Base-by-base conservation (phyloP, 2,888 invertebrate species). In the Pedicia rivosa region DNA sequence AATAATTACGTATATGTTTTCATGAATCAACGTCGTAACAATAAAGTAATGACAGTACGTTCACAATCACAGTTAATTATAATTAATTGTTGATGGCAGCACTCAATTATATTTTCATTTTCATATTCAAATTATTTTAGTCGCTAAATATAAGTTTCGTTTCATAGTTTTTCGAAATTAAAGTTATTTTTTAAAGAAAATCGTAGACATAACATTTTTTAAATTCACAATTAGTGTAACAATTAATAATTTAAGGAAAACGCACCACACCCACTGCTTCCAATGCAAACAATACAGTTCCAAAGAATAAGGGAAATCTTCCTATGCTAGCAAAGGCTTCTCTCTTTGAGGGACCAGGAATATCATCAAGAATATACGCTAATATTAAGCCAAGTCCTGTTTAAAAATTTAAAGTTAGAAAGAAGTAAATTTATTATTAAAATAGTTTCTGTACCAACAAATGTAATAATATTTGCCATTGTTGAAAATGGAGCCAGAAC, bases 251-350 rank as follows among this genome's bases (percentile, higher is more conserved):
- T n/a, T n/a, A n/a, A n/a, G n/a, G n/a, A n/a, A 14, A 25, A 65
- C 77, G 68, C 52, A 80, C 80, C 61, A 80, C 78, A 15, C 80
- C 80, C 22, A 80, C 78, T 2, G 80, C 79, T 47, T 80, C 92
- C 47, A 92, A 69, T 0, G 92, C 86, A 58, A 90, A 94, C 39
- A 94, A 66, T 3, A 86, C 83, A 1, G 90, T 91, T 2, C 92
- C 91, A 53, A 91, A 84, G 55, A 78, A 91, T 10, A 90, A 61
- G 0, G 87, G 83, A 50, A 78, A 72, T 48, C 66, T 70, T 35
- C 63, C 48, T 1, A 65, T 44, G 3, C 67, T 53, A 0, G 68
- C 68, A 10, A 70, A 50, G 44, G 61, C 61, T 45, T 63, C 62
- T 46, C 63, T 59, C 38, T 58, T 60, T 35, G 62, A 59, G 1